phyloP scores from a whole-genome alignment of 2,888 invertebrate genomes.

The Athalia rosae region DNA sequence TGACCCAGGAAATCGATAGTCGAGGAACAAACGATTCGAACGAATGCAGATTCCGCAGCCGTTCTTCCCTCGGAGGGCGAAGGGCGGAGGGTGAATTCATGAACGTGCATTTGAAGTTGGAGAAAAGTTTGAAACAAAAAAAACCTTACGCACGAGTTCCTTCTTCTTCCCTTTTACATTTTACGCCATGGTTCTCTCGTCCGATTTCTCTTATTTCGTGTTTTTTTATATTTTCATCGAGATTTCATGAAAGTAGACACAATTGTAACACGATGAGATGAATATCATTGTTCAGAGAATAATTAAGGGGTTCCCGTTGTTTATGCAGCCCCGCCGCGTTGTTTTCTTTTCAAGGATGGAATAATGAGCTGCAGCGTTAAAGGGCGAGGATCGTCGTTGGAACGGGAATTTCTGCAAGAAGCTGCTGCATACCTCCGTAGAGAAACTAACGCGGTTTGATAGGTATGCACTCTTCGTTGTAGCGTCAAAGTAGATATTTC shows the following conservation, averaged over 20 bases:
- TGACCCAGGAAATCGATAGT: constrained; percentile 43
- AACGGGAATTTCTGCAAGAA: too few relatives aligned
- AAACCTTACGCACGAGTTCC: constrained; percentile 28
- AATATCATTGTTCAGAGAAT: too few relatives aligned
- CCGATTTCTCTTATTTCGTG: neutral
- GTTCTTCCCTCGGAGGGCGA: neutral
- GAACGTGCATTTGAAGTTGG: constrained; percentile 30
- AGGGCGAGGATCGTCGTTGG: too few relatives aligned
- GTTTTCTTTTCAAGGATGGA: too few relatives aligned
- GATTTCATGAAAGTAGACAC: neutral
- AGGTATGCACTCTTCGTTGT: too few relatives aligned
- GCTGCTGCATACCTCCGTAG: too few relatives aligned
- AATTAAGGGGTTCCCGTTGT: too few relatives aligned
- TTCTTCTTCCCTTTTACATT: neutral
- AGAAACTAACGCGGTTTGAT: too few relatives aligned
- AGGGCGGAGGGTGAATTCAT: neutral
- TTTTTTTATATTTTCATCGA: neutral
- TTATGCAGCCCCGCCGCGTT: too few relatives aligned
- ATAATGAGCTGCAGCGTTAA: too few relatives aligned
- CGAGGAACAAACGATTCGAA: neutral
- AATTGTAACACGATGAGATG: too few relatives aligned
- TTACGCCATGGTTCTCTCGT: neutral
- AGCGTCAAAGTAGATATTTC: neutral
- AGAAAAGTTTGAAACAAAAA: constrained; percentile 12
- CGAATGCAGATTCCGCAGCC: constrained; percentile 42